Evolutionary conservation across 1,140 invertebrate genomes (phyloP).

Genomic region (Drosophila nigromelanica): DNA sequence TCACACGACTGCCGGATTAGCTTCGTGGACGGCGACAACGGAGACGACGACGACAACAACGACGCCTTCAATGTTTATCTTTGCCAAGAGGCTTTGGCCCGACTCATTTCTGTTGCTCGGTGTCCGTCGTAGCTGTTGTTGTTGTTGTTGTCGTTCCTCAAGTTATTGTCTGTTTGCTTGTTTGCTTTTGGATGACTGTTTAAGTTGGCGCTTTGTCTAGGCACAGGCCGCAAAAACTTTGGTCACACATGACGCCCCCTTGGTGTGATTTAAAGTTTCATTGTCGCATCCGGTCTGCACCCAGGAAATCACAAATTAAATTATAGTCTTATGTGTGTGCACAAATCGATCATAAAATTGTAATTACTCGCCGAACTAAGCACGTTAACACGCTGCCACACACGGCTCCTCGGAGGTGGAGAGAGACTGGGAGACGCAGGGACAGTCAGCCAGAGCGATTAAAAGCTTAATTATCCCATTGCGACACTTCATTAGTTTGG

Average conservation of each 20-base stretch:
- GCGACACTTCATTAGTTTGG: constrained; percentile 81
- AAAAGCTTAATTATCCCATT: constrained; percentile 82
- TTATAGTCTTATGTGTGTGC: constrained; percentile 69
- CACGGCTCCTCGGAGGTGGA: not conserved
- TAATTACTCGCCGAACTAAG: constrained; percentile 68
- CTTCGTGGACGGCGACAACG: constrained; percentile 9
- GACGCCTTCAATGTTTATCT: constrained; percentile 60
- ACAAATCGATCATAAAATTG: constrained; percentile 81
- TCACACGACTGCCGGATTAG: constrained; percentile 59
- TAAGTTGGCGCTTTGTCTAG: constrained; percentile 68
- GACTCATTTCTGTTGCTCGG: constrained; percentile 7
- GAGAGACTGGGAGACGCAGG: not conserved
- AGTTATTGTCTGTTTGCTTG: constrained; percentile 57
- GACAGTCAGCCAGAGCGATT: constrained; percentile 60
- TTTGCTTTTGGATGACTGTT: constrained; percentile 69
- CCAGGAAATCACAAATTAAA: constrained; percentile 66
- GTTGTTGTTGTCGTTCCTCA: constrained; percentile 47
- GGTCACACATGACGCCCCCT: constrained; percentile 35
- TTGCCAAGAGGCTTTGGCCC: constrained; percentile 54
- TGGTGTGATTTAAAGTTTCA: constrained; percentile 53
- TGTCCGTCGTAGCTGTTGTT: not conserved
- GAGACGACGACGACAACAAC: constrained; percentile 5
- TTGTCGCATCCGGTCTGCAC: constrained; percentile 25
- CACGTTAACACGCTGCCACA: constrained; percentile 54
- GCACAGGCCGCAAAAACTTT: constrained; percentile 64